Evolutionary conservation across 2,888 invertebrate genomes (phyloP).

Genomic region (Dastarcus helophoroides): DNA sequence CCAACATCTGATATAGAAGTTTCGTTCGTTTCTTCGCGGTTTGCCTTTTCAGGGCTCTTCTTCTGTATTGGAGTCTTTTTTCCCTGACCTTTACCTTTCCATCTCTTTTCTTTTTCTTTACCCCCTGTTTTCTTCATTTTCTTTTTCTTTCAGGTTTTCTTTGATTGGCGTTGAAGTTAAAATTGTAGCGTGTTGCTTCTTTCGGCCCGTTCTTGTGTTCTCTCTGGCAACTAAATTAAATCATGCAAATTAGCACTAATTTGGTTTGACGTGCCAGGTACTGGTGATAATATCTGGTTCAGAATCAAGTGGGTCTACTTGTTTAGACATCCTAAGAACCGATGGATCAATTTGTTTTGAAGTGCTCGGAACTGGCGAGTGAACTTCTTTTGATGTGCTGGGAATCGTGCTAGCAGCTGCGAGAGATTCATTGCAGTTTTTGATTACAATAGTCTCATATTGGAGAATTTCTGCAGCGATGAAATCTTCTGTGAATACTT

Average conservation of each 20-base stretch:
- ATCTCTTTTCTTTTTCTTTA: constrained; percentile 3
- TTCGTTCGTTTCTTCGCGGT: constrained; percentile 7
- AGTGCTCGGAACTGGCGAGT: constrained; percentile 12
- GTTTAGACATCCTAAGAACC: constrained; percentile 1
- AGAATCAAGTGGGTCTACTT: constrained; percentile 7
- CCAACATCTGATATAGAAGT: constrained; percentile 9
- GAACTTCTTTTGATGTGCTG: too few species aligned
- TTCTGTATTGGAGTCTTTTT: too few species aligned
- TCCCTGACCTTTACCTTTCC: constrained; percentile 4
- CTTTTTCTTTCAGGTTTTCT: constrained; percentile 13
- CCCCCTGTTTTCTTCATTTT: constrained; percentile 9
- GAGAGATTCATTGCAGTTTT: constrained; percentile 11
- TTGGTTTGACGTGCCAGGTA: too few species aligned
- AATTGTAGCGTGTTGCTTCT: constrained; percentile 11
- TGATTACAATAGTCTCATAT: constrained; percentile 9
- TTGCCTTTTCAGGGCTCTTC: constrained; percentile 3
- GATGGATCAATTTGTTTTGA: constrained; percentile 10
- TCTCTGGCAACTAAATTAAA: constrained; percentile 9
- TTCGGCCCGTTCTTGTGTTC: constrained; percentile 10
- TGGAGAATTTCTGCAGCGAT: constrained; percentile 9
- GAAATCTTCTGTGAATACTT: constrained; percentile 17
- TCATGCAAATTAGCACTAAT: constrained; percentile 7
- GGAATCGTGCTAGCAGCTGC: constrained; percentile 12
- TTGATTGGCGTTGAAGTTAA: constrained; percentile 13
- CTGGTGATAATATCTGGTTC: constrained; percentile 9